A percentile compares a stretch with the other conserved stretches of the same genome.
Conservation (phyloP, 1,140 invertebrate genomes). For the Wasmannia auropunctata region DNA sequence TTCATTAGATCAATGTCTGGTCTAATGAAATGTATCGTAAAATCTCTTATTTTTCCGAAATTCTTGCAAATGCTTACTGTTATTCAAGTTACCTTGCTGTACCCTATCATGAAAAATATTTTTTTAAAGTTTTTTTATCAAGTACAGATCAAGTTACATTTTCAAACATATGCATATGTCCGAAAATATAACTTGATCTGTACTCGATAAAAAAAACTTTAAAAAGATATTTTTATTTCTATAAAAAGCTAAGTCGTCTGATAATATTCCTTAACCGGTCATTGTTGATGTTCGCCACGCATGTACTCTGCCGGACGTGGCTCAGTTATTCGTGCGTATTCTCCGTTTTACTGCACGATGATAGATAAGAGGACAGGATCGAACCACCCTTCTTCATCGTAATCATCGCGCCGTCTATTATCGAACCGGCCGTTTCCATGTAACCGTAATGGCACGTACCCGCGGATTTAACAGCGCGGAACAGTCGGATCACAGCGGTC, state of each 20-base stretch:
- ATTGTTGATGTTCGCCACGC: not conserved
- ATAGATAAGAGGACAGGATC: slow-evolving; percentile 39
- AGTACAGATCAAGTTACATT: no score
- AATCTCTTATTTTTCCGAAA: no score
- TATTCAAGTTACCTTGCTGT: no score
- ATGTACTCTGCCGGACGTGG: not conserved
- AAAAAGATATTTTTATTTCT: not conserved
- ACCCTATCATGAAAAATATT: no score
- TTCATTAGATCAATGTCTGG: no score
- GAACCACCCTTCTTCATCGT: slow-evolving; percentile 5
- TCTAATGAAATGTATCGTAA: no score
- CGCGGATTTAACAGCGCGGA: slow-evolving; percentile 7
- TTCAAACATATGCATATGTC: not conserved
- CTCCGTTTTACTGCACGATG: slow-evolving; percentile 32
- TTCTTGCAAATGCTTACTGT: no score
- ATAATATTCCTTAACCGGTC: not conserved
- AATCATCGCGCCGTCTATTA: slow-evolving; percentile 40
- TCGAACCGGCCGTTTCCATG: slow-evolving; percentile 29
- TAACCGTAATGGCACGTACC: slow-evolving; percentile 49
- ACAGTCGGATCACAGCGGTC: slow-evolving; percentile 25
- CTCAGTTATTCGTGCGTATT: slow-evolving; percentile 27
- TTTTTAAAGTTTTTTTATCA: no score
- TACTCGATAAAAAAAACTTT: not conserved
- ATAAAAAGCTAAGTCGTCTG: not conserved
- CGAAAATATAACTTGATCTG: not conserved